These are phyloP conservation scores for Montipora capitata DNA, from an alignment of 92 coral and sea anemone genomes.

Conservation along the genomic window DNA sequence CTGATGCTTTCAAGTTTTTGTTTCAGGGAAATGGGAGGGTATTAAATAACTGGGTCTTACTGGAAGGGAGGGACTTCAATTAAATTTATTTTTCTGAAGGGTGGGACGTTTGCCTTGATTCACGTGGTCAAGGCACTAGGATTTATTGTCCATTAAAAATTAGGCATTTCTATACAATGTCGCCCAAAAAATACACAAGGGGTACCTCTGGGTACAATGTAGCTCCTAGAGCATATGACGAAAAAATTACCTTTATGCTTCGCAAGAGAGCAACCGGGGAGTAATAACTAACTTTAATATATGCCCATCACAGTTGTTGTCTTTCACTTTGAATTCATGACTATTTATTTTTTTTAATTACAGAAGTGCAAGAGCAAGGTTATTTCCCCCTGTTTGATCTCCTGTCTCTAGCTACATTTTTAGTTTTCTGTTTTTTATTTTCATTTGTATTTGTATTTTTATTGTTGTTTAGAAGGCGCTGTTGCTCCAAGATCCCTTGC, in stretches of 20 bases:
- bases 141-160: too few relatives aligned
- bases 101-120: constrained; percentile 28
- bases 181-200: too few relatives aligned
- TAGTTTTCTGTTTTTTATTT: constrained; percentile 11
- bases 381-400: background rate
- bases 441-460: background rate
- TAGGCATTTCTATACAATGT: too few relatives aligned
- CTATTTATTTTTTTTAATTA: background rate
- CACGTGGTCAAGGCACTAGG: too few relatives aligned
- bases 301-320: background rate
- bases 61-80: constrained; percentile 23
- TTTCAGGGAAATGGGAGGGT: constrained; percentile 34
- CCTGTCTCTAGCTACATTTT: background rate
- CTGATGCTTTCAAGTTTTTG: constrained; percentile 37
- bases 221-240: too few relatives aligned
- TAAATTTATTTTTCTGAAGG: constrained; percentile 5
- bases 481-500: background rate
- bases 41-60: constrained; percentile 20
- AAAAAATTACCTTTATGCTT: background rate
- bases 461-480: background rate
- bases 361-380: background rate
- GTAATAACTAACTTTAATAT: background rate
- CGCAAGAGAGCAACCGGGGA: constrained; percentile 30
- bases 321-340: background rate
- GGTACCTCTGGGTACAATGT: too few relatives aligned